Evolutionary conservation across 2,113 vertebrate species (phyloP), one percentile per base, ranked within the genome.

Genomic region (Passer montanus): DNA sequence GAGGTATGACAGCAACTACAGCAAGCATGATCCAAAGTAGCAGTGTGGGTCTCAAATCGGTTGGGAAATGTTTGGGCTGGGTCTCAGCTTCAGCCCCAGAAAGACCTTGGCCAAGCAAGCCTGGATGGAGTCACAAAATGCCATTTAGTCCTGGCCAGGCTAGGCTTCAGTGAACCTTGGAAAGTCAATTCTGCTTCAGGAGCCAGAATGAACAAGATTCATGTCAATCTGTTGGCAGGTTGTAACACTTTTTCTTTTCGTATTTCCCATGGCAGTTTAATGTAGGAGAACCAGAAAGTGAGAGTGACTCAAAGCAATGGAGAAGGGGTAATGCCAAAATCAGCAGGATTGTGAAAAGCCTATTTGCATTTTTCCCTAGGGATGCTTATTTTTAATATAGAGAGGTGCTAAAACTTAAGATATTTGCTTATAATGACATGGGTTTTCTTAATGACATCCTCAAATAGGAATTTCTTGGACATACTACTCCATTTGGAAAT

Each of bases 321-420:
- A 89, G 70, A 92, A 77, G 46, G 67, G 41, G n/a, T 60, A 96
- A 87, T 89, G 91, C 89, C 93, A 95, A 94, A 93, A 87, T 68
- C 87, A 89, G 46, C 90, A 93, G 33, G 53, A 68, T 27, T 87
- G 64, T 92, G 92, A 89, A 96, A 95, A 95, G 35, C 41, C 49
- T 75, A 84, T 90, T 96, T 93, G 93, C 64, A 92, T 95, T 95
- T 96, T 92, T 72, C 83, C 93, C 30, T 21, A 43, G 86, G 84
- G 90, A 89, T 89, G 69, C 58, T 89, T 7, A 0, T 81, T 93
- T 94, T 96, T 95, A 94, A 93, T 94, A 93, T 50, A 89, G 37
- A 94, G 84, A 90, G 85, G 87, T 93, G 90, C 47, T 73, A 96
- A 96, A 95, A 89, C 44, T 70, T 46, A 85, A 60, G 47, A 19